These are phyloP conservation scores for Tinea trinotella DNA, from an alignment of 2,888 invertebrate species.

Conservation along the genomic window DNA sequence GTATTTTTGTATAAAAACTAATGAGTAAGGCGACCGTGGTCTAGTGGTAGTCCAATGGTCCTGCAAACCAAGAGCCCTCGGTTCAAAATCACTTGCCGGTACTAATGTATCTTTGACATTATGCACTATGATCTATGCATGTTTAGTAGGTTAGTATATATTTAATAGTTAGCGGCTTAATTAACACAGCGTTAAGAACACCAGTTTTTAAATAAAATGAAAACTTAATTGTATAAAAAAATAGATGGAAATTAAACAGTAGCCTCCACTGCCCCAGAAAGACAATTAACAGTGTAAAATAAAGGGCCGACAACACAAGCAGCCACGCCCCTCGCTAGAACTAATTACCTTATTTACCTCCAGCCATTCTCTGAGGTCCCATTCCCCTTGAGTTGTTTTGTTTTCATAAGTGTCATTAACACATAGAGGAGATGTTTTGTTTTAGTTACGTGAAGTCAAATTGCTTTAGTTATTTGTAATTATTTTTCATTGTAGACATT, in stretches of 20 bases:
- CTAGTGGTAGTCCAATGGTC: too few relatives aligned
- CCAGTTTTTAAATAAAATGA: too few relatives aligned
- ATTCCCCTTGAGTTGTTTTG: constrained; percentile 36
- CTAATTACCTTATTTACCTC: constrained; percentile 41
- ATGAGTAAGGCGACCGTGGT: too few relatives aligned
- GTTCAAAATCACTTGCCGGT: too few relatives aligned
- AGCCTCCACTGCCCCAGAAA: not conserved
- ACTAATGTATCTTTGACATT: too few relatives aligned
- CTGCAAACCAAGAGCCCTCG: too few relatives aligned
- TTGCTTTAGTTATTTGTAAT: constrained; percentile 11
- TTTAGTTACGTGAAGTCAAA: constrained; percentile 14
- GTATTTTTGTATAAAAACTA: too few relatives aligned
- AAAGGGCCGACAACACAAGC: constrained; percentile 14
- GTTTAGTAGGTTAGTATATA: too few relatives aligned
- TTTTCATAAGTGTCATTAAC: constrained; percentile 37
- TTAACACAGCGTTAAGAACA: too few relatives aligned
- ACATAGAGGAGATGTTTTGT: constrained; percentile 19
- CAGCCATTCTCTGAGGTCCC: constrained; percentile 29
- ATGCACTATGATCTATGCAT: too few relatives aligned
- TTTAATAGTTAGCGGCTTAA: too few relatives aligned
- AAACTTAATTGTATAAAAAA: not conserved
- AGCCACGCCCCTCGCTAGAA: constrained; percentile 21
- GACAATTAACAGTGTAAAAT: constrained; percentile 18
- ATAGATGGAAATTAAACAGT: not conserved
- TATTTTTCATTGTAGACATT: constrained; percentile 9